A percentile compares a stretch with the other conserved stretches of the same genome.
phyloP scores from a whole-genome alignment of 1,140 invertebrate genomes.

The Oryctes rhinoceros region DNA sequence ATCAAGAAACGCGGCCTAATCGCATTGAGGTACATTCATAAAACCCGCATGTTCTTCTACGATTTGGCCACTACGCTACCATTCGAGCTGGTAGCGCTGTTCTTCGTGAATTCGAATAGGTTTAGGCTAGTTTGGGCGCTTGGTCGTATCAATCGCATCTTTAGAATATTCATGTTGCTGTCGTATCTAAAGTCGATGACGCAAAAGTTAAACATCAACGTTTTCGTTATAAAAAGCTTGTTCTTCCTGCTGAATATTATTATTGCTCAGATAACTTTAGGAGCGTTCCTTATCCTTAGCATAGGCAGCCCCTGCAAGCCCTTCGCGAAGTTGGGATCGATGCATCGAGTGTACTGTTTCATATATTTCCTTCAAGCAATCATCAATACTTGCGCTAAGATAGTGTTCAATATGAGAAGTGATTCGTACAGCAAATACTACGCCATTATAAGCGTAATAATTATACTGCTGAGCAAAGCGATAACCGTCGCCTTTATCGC shows the following conservation, averaged over 20 bases:
- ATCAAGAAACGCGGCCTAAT: constrained; percentile 33
- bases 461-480: constrained; percentile 18
- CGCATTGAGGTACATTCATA: constrained; percentile 39
- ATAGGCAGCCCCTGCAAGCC: not conserved
- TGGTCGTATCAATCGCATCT: constrained; percentile 40
- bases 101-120: not conserved
- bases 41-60: constrained; percentile 42
- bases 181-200: constrained; percentile 34
- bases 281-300: not conserved
- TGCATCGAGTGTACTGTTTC: not conserved
- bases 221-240: constrained; percentile 29
- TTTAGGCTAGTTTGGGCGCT: not conserved
- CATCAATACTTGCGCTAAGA: not conserved
- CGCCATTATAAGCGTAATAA: not conserved
- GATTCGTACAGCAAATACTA: not conserved
- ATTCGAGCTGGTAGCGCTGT: not conserved
- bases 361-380: not conserved
- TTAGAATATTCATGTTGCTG: constrained; percentile 37
- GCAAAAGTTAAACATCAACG: constrained; percentile 45
- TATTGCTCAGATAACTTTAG: constrained; percentile 26
- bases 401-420: not conserved
- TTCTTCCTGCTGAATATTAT: constrained; percentile 34
- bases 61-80: constrained; percentile 24
- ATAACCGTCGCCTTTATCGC: constrained; percentile 43
- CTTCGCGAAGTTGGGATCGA: not conserved